Conservation (phyloP, 2,888 invertebrate species). For the Brachynemurus nebulosus region DNA sequence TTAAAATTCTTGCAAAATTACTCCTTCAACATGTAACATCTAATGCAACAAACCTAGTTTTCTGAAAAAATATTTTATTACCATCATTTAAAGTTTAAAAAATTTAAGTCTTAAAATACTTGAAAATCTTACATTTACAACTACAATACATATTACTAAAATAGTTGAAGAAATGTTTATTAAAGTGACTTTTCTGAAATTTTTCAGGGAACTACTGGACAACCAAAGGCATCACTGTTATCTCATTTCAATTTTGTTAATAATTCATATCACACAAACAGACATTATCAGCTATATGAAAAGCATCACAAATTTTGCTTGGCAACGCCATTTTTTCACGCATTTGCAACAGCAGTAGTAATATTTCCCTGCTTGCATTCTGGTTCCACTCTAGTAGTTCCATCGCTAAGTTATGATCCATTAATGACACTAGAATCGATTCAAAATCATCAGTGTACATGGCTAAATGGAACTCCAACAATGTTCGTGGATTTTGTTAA, state of each 20-base stretch:
- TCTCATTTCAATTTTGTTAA: conserved; percentile 63
- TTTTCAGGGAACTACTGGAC: conserved; percentile 36
- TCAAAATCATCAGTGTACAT: conserved; percentile 52
- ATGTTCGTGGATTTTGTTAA: conserved; percentile 69
- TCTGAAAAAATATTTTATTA: no score
- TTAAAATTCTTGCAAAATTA: no score
- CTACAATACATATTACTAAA: no score
- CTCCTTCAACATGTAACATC: no score
- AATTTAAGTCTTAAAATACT: no score
- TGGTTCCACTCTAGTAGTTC: conserved; percentile 48
- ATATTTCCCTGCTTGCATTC: conserved; percentile 41
- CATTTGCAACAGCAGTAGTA: conserved; percentile 56
- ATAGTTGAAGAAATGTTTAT: no score
- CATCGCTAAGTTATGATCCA: conserved; percentile 45
- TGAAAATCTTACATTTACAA: no score
- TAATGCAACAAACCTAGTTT: no score
- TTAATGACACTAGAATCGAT: conserved; percentile 47
- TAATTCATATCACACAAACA: conserved; percentile 52
- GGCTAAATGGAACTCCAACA: conserved; percentile 68
- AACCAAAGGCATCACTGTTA: conserved; percentile 60
- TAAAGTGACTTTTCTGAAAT: no score
- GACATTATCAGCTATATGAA: conserved; percentile 31
- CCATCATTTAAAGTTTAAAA: no score
- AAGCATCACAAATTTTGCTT: conserved; percentile 40
- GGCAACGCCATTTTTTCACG: conserved; percentile 72